A percentile compares a stretch with the other conserved stretches of the same genome.
Evolutionary conservation across 2,888 invertebrate genomes (phyloP).

Genomic region (Melanostoma mellinum): DNA sequence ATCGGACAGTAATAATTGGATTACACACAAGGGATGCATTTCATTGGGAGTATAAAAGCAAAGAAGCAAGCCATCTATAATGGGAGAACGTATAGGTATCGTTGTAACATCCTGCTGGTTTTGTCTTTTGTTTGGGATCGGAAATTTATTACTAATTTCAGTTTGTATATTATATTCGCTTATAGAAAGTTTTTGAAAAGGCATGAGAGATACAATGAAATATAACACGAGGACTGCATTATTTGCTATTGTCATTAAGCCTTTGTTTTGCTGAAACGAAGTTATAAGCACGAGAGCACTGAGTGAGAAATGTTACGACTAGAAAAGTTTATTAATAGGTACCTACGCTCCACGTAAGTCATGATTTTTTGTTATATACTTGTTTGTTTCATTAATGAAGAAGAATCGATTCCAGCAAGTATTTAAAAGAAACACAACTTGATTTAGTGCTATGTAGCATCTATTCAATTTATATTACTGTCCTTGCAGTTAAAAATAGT

Average conservation of each 20-base stretch:
- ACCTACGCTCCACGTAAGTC: no score
- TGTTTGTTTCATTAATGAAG: no score
- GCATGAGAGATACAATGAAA: conserved; percentile 46
- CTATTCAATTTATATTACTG: no score
- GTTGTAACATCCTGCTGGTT: conserved; percentile 7
- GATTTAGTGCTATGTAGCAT: no score
- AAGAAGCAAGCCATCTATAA: conserved; percentile 46
- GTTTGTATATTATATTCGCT: conserved; percentile 47
- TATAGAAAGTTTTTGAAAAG: conserved; percentile 21
- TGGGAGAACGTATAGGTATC: conserved; percentile 14
- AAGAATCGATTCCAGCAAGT: no score
- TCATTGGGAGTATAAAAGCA: conserved; percentile 47
- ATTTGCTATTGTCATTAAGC: conserved; percentile 9
- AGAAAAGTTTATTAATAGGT: conserved; percentile 27
- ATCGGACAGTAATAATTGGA: conserved; percentile 71
- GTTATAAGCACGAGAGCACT: conserved; percentile 2
- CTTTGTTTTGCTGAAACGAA: neutral
- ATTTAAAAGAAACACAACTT: no score
- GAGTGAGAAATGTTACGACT: conserved; percentile 34
- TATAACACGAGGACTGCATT: conserved; percentile 39
- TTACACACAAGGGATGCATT: conserved; percentile 71
- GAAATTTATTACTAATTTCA: conserved; percentile 62
- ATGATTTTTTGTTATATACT: neutral
- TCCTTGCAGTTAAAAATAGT: no score
- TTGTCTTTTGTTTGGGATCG: conserved; percentile 47